Evolutionary conservation across 1,140 invertebrate genomes (phyloP).

Genomic region (Colletes latitarsis): DNA sequence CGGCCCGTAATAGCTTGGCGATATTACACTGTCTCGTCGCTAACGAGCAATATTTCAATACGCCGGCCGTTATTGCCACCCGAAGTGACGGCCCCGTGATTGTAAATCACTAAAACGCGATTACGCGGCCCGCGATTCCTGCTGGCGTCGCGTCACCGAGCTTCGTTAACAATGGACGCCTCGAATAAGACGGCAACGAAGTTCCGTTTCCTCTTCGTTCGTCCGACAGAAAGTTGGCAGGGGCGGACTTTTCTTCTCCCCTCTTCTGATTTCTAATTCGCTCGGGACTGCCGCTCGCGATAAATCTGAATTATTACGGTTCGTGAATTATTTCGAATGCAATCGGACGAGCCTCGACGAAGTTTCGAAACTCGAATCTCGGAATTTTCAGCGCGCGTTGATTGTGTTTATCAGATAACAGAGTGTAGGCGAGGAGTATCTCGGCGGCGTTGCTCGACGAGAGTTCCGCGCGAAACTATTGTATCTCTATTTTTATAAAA

Average conservation of each 20-base stretch:
- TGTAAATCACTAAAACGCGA: conserved; percentile 33
- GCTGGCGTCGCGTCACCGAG: neutral
- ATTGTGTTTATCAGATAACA: neutral
- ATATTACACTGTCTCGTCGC: conserved; percentile 58
- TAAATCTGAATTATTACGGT: too few species aligned
- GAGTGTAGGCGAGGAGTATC: too few species aligned
- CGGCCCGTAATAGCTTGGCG: conserved; percentile 50
- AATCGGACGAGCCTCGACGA: too few species aligned
- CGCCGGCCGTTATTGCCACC: conserved; percentile 44
- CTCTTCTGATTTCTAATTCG: neutral
- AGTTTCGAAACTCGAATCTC: neutral
- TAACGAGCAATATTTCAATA: conserved; percentile 62
- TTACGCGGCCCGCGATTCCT: conserved; percentile 28
- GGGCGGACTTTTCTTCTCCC: neutral
- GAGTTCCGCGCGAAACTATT: neutral
- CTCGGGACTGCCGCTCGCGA: too few species aligned
- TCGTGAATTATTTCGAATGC: too few species aligned
- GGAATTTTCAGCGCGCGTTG: neutral
- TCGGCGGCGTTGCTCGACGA: too few species aligned
- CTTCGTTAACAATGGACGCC: neutral
- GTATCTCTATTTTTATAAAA: too few species aligned
- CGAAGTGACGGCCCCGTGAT: conserved; percentile 32
- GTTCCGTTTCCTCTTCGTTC: neutral
- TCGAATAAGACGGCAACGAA: neutral
- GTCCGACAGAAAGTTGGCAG: too few species aligned